Conservation (phyloP, 2,113 vertebrate genomes). For the Gallinago undulata region DNA sequence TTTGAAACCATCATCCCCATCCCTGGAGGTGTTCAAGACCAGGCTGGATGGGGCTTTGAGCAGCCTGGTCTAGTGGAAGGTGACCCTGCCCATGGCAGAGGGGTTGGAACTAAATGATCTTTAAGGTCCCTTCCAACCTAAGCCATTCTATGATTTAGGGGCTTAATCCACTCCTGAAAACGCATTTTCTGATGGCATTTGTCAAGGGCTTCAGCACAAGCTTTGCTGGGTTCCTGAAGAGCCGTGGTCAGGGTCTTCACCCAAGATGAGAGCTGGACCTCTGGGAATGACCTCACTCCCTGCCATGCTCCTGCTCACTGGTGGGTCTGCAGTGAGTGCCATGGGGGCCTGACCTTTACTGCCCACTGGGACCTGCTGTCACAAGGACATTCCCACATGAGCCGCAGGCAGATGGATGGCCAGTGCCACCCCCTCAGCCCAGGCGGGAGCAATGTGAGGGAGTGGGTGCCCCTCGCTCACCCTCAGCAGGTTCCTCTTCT, state of each 20-base stretch:
- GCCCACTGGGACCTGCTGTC: rapidly evolving
- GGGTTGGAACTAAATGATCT: neutral
- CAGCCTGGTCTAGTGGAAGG: neutral
- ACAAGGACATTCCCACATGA: neutral
- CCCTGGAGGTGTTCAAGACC: neutral
- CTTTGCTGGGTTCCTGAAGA: neutral
- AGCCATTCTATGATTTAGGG: neutral
- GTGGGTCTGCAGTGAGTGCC: neutral
- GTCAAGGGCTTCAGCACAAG: neutral
- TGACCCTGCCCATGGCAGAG: neutral
- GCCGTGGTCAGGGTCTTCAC: neutral
- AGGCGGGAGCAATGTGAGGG: rapidly evolving
- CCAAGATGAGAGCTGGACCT: neutral
- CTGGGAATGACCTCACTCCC: neutral
- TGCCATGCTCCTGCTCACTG: rapidly evolving
- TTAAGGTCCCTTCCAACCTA: neutral
- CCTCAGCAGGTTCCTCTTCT: neutral
- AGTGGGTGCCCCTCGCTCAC: rapidly evolving
- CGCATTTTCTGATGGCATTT: neutral
- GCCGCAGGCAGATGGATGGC: rapidly evolving
- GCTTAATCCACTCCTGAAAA: neutral
- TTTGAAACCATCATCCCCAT: neutral
- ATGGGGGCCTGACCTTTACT: rapidly evolving
- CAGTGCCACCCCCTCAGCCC: neutral
- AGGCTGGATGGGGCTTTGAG: neutral